These are phyloP conservation scores for Hipposideros armiger DNA, from an alignment of 2,113 vertebrate genomes.

Conservation along the genomic window DNA sequence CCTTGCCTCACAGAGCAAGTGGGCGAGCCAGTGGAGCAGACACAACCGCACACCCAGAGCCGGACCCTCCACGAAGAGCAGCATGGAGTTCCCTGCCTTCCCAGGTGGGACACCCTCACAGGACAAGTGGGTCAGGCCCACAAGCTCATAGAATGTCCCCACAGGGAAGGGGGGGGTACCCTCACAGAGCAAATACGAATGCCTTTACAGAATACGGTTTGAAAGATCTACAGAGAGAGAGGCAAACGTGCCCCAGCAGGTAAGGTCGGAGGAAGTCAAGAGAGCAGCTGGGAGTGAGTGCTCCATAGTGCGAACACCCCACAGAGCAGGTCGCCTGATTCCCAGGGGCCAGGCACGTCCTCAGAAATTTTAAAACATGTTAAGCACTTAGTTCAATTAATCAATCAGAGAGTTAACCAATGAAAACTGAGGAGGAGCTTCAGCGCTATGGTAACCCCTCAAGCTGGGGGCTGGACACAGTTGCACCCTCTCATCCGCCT, in stretches of 20 bases:
- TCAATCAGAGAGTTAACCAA: too few species aligned
- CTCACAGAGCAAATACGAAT: background rate
- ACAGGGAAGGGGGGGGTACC: background rate
- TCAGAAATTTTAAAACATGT: background rate
- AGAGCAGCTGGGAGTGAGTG: too few species aligned
- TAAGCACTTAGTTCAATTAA: background rate
- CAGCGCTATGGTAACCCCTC: background rate
- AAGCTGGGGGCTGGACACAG: background rate
- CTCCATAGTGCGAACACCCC: background rate
- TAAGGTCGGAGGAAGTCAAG: background rate
- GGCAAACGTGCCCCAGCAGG: background rate
- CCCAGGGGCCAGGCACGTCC: background rate
- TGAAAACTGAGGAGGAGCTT: background rate
- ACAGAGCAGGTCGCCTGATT: background rate
- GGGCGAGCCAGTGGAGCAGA: background rate
- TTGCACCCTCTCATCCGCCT: background rate
- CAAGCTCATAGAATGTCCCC: background rate
- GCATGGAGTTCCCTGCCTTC: background rate
- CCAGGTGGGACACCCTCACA: background rate
- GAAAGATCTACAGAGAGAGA: too few species aligned
- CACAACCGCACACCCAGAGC: background rate
- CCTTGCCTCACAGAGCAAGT: background rate
- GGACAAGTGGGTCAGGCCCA: background rate
- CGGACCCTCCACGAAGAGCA: too few species aligned
- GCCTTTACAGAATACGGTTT: rapidly evolving